These are phyloP conservation scores for Hippopotamus amphibius DNA, from an alignment of 2,113 vertebrate species.

Conservation along the genomic window DNA sequence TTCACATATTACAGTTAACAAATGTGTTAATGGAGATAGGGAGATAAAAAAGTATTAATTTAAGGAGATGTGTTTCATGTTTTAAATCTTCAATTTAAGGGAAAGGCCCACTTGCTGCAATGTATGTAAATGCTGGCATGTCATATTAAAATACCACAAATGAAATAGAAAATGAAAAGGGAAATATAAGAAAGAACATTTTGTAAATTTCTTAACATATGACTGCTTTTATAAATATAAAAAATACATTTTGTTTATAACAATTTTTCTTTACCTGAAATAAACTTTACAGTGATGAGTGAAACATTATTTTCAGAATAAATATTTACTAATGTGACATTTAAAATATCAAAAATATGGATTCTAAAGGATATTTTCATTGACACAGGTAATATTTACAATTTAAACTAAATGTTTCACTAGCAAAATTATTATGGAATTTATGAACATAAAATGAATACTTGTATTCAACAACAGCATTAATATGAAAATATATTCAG, in stretches of 20 bases:
- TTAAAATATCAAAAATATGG: slow-evolving; percentile 14
- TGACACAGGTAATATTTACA: slow-evolving; percentile 34
- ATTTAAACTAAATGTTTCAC: slow-evolving; percentile 65
- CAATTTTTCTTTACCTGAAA: not conserved
- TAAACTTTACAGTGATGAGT: not conserved
- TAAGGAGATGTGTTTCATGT: not conserved
- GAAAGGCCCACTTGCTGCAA: not conserved
- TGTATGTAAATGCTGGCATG: not conserved
- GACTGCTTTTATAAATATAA: not conserved
- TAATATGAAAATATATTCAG: slow-evolving; percentile 64
- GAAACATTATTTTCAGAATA: not conserved
- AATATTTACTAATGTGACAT: slow-evolving; percentile 47
- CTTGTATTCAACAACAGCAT: slow-evolving; percentile 49
- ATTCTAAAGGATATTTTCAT: slow-evolving; percentile 51
- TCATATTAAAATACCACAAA: not conserved
- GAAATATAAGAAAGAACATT: not conserved
- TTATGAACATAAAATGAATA: slow-evolving; percentile 60
- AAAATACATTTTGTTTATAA: not conserved
- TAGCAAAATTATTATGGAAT: slow-evolving; percentile 27
- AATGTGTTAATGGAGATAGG: not conserved
- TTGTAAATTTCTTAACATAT: not conserved
- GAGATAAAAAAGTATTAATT: not conserved
- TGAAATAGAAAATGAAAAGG: not conserved
- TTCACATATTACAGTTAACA: not conserved
- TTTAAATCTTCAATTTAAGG: not conserved